Percentiles rank a stretch among this genome's conserved stretches.
These are phyloP conservation scores for Polylopha cassiicola DNA, from an alignment of 2,888 invertebrate genomes.

Conservation along the genomic window DNA sequence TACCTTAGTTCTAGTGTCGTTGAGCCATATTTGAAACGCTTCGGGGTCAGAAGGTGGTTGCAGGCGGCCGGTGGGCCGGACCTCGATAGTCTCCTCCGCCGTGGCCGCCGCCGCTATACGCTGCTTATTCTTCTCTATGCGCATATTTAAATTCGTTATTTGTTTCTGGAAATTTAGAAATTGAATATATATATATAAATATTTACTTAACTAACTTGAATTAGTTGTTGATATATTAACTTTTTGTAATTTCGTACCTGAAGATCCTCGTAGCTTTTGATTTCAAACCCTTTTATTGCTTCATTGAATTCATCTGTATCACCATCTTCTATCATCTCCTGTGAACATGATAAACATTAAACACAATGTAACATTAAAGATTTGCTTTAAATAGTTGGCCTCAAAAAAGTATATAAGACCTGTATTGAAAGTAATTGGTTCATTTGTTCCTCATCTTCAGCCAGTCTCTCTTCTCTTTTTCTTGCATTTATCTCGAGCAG, in stretches of 20 bases:
- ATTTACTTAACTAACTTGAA: not conserved
- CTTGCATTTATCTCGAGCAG: constrained; percentile 93
- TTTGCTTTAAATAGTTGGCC: not conserved
- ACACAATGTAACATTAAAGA: not conserved
- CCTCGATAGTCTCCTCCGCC: constrained; percentile 74
- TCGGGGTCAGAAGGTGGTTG: constrained; percentile 67
- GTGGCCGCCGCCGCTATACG: constrained; percentile 84
- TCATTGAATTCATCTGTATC: constrained; percentile 85
- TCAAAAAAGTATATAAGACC: constrained; percentile 44
- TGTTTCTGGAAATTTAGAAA: constrained; percentile 47
- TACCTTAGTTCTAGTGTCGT: constrained; percentile 80
- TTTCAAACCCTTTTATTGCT: constrained; percentile 85
- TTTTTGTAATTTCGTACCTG: constrained; percentile 75
- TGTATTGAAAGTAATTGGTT: constrained; percentile 85
- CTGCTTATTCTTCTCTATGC: constrained; percentile 86
- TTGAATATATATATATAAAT: not conserved
- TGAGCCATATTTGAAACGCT: constrained; percentile 73
- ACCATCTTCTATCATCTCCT: constrained; percentile 82
- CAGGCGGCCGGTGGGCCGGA: constrained; percentile 49
- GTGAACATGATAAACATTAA: constrained; percentile 23
- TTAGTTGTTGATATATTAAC: not conserved
- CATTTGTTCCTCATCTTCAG: constrained; percentile 92
- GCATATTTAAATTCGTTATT: constrained; percentile 81
- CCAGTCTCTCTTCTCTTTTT: constrained; percentile 90
- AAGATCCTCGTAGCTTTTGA: constrained; percentile 87